Evolutionary conservation across 2,888 invertebrate genomes (phyloP).

Genomic region (Ornithoptera priamus): DNA sequence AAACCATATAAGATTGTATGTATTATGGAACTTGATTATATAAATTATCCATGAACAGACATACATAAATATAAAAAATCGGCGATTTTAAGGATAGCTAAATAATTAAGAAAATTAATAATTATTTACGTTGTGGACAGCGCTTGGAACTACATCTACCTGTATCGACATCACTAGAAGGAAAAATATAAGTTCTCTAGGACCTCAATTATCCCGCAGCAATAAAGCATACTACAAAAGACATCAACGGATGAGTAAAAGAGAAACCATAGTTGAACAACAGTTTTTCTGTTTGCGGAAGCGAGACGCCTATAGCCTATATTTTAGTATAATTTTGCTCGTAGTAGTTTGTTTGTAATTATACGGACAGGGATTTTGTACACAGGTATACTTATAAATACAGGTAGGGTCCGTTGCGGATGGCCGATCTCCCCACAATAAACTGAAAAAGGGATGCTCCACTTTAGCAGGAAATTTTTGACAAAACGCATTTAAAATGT

Average conservation of each 20-base stretch:
- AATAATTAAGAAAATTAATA: neutral
- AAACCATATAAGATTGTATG: neutral
- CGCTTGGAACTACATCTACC: neutral
- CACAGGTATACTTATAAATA: conserved; percentile 53
- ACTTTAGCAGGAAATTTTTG: conserved; percentile 54
- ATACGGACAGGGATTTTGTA: conserved; percentile 68
- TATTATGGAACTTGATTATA: too few species aligned
- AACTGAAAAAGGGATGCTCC: conserved; percentile 61
- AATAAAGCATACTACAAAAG: conserved; percentile 62
- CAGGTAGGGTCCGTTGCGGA: conserved; percentile 70
- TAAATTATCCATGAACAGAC: neutral
- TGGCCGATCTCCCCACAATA: conserved; percentile 69
- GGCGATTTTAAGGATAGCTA: neutral
- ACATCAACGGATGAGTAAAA: conserved; percentile 67
- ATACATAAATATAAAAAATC: neutral
- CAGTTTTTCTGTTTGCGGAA: conserved; percentile 52
- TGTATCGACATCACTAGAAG: neutral
- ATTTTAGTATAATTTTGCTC: conserved; percentile 51
- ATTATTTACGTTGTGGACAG: neutral
- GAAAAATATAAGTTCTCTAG: neutral
- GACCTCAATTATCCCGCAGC: conserved; percentile 49
- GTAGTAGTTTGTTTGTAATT: conserved; percentile 64
- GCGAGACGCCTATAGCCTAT: conserved; percentile 58
- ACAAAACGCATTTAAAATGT: conserved; percentile 50
- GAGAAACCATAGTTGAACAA: conserved; percentile 47